Evolutionary conservation across 2,888 invertebrate species (phyloP).

Genomic region (Andrena minutula): DNA sequence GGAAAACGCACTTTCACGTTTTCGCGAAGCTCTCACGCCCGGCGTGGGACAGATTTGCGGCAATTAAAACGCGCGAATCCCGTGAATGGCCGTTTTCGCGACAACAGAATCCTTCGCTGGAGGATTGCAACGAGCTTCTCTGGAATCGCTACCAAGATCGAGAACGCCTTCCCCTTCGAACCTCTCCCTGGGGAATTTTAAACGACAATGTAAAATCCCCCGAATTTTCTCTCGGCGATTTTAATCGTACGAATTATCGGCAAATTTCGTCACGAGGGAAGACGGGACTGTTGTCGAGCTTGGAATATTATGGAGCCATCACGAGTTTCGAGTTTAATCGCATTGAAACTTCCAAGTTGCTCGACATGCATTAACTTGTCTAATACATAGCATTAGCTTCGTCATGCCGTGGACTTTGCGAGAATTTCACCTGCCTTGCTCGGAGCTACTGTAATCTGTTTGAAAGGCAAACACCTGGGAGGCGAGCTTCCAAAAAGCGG

Average conservation of each 20-base stretch:
- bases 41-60: conserved; percentile 59
- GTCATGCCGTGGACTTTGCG: conserved; percentile 5
- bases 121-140: conserved; percentile 39
- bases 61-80: conserved; percentile 60
- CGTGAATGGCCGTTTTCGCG: conserved; percentile 24
- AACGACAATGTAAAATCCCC: neutral
- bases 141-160: conserved; percentile 73
- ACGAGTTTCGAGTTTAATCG: neutral
- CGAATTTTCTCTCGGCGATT: neutral
- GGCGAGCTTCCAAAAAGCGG: neutral
- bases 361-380: neutral
- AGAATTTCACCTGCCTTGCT: conserved; percentile 27
- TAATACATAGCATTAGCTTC: neutral
- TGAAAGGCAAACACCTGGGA: neutral
- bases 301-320: neutral
- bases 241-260: neutral
- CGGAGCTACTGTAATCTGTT: conserved; percentile 31
- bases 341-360: conserved; percentile 4
- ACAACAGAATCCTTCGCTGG: conserved; percentile 7
- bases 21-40: conserved; percentile 28
- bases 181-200: neutral
- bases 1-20: conserved; percentile 51
- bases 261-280: neutral
- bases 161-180: conserved; percentile 40
- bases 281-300: neutral